These are phyloP conservation scores for Dryobotodes eremita DNA, from an alignment of 2,888 invertebrate species.

Conservation along the genomic window DNA sequence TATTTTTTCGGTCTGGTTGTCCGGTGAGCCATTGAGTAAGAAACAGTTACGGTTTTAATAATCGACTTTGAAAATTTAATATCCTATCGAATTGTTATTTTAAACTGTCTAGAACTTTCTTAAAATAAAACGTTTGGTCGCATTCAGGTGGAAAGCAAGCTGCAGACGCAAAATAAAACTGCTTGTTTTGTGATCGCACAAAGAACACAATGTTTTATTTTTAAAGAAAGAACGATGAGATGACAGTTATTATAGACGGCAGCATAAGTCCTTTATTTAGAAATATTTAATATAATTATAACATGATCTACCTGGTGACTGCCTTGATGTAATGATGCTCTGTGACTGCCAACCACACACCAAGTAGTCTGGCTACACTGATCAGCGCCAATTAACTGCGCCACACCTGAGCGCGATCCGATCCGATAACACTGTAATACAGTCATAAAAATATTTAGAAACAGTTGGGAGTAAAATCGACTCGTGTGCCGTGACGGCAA, in stretches of 20 bases:
- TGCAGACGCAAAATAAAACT: neutral
- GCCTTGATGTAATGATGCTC: too few species aligned
- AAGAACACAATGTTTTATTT: too few species aligned
- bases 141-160: neutral
- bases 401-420: neutral
- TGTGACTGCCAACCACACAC: too few species aligned
- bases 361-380: neutral
- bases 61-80: neutral
- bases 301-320: too few species aligned
- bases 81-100: neutral
- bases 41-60: conserved; percentile 11
- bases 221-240: too few species aligned
- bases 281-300: too few species aligned
- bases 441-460: neutral
- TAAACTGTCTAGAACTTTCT: neutral
- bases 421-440: too few species aligned
- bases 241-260: too few species aligned
- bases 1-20: neutral
- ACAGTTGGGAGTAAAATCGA: too few species aligned
- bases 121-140: neutral
- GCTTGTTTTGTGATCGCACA: too few species aligned
- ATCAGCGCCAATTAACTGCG: neutral
- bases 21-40: neutral
- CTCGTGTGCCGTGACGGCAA: too few species aligned
- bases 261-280: too few species aligned